phyloP scores from a whole-genome alignment of 23 tunicate species.

The Trididemnum miniatum region DNA sequence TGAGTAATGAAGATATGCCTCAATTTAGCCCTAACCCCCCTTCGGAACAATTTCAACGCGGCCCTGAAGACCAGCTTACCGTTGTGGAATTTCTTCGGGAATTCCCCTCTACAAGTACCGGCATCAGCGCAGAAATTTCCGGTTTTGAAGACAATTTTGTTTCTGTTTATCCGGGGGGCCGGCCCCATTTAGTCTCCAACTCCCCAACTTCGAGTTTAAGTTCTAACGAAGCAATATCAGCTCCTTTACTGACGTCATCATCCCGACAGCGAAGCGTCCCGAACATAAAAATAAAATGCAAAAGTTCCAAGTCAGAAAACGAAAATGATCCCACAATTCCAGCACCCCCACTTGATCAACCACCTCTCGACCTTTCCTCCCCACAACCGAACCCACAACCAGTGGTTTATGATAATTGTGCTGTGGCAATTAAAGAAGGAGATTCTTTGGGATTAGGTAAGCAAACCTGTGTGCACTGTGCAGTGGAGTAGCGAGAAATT shows the following conservation, averaged over 20 bases:
- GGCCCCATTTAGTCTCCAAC: background rate
- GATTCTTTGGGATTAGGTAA: no score
- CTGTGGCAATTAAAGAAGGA: no score
- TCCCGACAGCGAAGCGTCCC: background rate
- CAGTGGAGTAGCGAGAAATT: no score
- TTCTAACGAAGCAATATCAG: constrained; percentile 17
- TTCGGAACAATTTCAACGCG: background rate
- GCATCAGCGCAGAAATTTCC: background rate
- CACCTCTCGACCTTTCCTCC: no score
- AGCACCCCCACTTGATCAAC: no score
- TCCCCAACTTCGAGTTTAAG: constrained; percentile 7
- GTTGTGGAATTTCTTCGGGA: constrained; percentile 15
- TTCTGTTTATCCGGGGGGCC: background rate
- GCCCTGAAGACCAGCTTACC: background rate
- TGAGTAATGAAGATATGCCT: background rate
- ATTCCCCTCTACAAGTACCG: background rate
- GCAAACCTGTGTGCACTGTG: no score
- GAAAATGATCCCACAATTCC: no score
- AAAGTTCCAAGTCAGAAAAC: no score
- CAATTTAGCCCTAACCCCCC: background rate
- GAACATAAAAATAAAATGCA: background rate
- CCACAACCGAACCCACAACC: no score
- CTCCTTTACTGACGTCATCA: background rate
- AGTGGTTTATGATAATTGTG: no score
- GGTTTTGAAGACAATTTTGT: constrained; percentile 19